A percentile compares a stretch with the other conserved stretches of the same genome.
These are phyloP conservation scores for Chrosomus eos DNA, from an alignment of 2,797 vertebrate genomes.

Conservation along the genomic window DNA sequence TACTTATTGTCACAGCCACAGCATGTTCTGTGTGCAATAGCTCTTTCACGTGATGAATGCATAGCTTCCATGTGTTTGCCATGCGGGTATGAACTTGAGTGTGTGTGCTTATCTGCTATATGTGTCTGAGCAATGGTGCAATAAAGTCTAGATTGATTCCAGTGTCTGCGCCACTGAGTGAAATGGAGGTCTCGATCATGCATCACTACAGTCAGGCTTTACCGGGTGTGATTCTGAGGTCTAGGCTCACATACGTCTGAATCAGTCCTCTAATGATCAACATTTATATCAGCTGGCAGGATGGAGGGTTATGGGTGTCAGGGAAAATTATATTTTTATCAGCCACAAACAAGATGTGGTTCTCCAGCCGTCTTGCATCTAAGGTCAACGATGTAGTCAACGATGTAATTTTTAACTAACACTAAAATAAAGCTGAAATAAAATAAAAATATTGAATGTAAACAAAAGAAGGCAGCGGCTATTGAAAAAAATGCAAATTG, in stretches of 20 bases:
- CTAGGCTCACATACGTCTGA: slow-evolving; percentile 37
- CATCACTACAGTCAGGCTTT: slow-evolving; percentile 11
- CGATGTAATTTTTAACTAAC: background rate
- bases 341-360: slow-evolving; percentile 2
- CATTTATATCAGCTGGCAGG: slow-evolving; percentile 38
- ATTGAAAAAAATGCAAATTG: background rate
- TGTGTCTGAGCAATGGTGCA: background rate
- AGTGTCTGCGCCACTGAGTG: background rate
- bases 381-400: background rate
- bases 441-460: no score
- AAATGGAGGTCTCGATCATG: slow-evolving; percentile 11
- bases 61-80: background rate
- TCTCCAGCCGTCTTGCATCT: background rate
- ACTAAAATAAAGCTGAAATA: background rate
- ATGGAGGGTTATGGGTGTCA: slow-evolving; percentile 36
- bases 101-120: slow-evolving; percentile 9
- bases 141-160: slow-evolving; percentile 20
- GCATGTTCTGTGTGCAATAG: slow-evolving; percentile 23
- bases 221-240: slow-evolving; percentile 26
- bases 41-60: background rate
- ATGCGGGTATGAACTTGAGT: background rate
- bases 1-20: slow-evolving; percentile 29
- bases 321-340: slow-evolving; percentile 21
- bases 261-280: slow-evolving; percentile 31
- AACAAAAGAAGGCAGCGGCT: no score